Evolutionary conservation across 2,113 vertebrate genomes (phyloP).

Genomic region (Raphicerus campestris): DNA sequence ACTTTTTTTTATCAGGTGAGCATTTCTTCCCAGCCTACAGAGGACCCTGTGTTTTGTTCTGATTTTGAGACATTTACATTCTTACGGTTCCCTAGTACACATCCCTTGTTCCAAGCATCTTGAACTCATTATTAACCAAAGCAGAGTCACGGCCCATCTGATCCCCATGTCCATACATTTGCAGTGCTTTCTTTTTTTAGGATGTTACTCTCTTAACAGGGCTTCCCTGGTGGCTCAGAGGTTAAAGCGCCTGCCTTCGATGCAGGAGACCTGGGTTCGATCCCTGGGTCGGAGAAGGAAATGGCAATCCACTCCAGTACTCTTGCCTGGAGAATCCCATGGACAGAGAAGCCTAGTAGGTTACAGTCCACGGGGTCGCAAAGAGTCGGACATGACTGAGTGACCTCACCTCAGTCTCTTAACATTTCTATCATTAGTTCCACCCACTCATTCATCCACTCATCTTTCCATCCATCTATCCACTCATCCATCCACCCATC

Average conservation of each 20-base stretch:
- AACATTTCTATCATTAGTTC: neutral
- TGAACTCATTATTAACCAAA: neutral
- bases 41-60: neutral
- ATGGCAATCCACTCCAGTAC: no score
- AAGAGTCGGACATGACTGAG: no score
- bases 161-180: neutral
- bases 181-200: neutral
- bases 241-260: no score
- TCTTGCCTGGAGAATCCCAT: no score
- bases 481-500: neutral
- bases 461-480: neutral
- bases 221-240: no score
- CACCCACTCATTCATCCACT: neutral
- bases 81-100: neutral
- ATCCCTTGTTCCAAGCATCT: neutral
- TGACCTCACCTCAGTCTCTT: no score
- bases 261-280: no score
- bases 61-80: neutral
- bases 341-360: no score
- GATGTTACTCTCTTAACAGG: neutral
- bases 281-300: no score
- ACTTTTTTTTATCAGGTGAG: neutral
- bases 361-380: no score
- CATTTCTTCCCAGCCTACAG: neutral
- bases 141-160: neutral